Base-by-base conservation (phyloP, 2,113 vertebrate genomes). In the Leptobrachium ailaonicum region DNA sequence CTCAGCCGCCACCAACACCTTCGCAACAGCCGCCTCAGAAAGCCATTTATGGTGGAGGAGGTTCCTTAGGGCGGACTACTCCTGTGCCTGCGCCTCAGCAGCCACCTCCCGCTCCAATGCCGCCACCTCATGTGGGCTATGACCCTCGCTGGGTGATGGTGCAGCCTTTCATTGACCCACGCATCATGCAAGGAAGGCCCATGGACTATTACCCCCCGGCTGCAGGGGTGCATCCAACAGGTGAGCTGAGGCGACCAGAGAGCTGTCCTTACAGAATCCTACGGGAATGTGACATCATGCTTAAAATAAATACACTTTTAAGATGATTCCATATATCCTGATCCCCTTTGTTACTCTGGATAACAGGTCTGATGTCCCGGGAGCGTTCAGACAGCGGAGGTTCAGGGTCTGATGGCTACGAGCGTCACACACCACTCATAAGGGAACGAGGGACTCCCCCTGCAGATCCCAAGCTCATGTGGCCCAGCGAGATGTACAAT, bases 131-230 rank as follows among this genome's bases (percentile, higher is more conserved):
- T 0, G 93, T 97, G 89, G 96, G 94, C 87, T 97, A 96, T 75
- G 96, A 98, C 82, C 96, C 96, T 20, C 96, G 96, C n/a, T 98
- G 96, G 96, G 94, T 98, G 92, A 96, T 98, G 95, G 96, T 98
- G 68, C 88, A 90, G 83, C 90, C 96, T 56, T 97, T 95, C 71
- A 96, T 97, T 92, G 96, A 97, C 81, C 96, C 96, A 2, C 93
- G 96, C 63, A 92, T 98, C 81, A 96, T 98, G 78, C 96, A 97
- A 83, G 94, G 95, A 41, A 93, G 96, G 2, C 95, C 95, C 2
- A 92, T 94, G 43, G 92, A 96, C 89, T 95, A 97, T 79, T 97
- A 95, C 87, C 96, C 95, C 81, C 84, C 94, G 7, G 87, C 95
- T n/a, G 70, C 70, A 12, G 89, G 92, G 50, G 95, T 96, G 84